Conservation (phyloP, 2,888 invertebrate species). For the Brachylomia viminalis region DNA sequence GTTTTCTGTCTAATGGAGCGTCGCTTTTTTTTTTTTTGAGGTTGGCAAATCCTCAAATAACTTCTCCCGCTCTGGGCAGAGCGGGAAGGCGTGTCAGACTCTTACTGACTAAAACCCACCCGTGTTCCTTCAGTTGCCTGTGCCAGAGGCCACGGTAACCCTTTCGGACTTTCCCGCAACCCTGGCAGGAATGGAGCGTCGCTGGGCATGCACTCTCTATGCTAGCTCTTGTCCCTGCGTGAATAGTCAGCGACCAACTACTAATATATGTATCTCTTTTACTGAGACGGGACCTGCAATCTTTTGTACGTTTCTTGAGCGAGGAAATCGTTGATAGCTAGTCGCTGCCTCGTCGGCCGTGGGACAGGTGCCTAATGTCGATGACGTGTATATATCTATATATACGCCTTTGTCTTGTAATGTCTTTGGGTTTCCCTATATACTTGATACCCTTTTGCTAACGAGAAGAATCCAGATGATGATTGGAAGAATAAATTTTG, state of each 20-base stretch:
- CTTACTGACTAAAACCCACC: no score
- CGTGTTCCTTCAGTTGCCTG: no score
- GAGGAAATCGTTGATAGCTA: not conserved
- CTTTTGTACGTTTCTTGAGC: not conserved
- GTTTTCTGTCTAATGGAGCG: no score
- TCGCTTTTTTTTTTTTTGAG: no score
- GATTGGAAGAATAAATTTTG: constrained; percentile 58
- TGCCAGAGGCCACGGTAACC: no score
- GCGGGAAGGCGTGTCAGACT: no score
- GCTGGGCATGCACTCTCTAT: not conserved
- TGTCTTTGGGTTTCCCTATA: constrained; percentile 42
- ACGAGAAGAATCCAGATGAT: constrained; percentile 30
- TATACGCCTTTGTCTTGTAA: constrained; percentile 39
- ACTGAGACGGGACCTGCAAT: not conserved
- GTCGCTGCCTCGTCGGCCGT: not conserved
- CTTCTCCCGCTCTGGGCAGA: no score
- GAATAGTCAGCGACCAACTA: not conserved
- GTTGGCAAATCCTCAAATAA: no score
- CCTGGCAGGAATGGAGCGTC: no score
- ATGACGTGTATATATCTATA: constrained; percentile 32
- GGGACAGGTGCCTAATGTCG: constrained; percentile 15
- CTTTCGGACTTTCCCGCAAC: no score
- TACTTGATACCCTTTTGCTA: constrained; percentile 41
- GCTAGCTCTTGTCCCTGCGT: not conserved
- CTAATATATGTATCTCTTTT: not conserved